phyloP scores from a whole-genome alignment of 2,888 invertebrate species.

The Synergus umbraculus region DNA sequence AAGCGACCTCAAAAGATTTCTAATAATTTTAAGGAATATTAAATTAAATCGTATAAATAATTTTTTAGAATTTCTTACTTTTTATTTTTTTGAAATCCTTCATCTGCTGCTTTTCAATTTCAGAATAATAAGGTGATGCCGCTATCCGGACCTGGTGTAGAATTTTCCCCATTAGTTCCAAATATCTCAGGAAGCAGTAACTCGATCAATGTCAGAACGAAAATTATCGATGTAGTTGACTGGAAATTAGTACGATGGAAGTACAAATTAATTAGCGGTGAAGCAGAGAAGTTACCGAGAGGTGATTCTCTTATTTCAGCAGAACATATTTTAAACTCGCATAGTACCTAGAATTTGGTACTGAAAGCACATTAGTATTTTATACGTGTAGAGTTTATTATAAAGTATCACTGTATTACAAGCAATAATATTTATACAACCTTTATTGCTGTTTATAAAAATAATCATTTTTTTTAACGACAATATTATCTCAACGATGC shows the following conservation, averaged over 20 bases:
- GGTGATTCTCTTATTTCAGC: slow-evolving; percentile 43
- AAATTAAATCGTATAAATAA: too few species aligned
- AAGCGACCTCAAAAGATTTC: too few species aligned
- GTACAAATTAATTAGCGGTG: slow-evolving; percentile 75
- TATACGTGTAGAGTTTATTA: slow-evolving; percentile 31
- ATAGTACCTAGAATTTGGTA: slow-evolving; percentile 45
- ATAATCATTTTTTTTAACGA: background rate
- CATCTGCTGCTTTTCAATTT: background rate
- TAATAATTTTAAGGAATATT: too few species aligned
- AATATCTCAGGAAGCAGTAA: slow-evolving; percentile 70
- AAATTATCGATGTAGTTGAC: slow-evolving; percentile 77
- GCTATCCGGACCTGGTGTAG: slow-evolving; percentile 60
- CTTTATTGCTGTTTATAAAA: background rate
- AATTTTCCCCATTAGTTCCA: slow-evolving; percentile 66
- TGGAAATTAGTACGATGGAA: slow-evolving; percentile 78
- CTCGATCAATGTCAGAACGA: background rate
- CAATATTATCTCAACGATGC: background rate
- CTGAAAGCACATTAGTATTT: slow-evolving; percentile 18
- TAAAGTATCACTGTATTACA: background rate
- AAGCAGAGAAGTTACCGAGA: slow-evolving; percentile 66
- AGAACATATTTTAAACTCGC: slow-evolving; percentile 26
- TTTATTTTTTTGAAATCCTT: slow-evolving; percentile 7
- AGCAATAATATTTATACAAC: slow-evolving; percentile 13
- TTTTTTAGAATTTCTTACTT: background rate
- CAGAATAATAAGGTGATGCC: slow-evolving; percentile 74